Percentiles rank a stretch among this genome's conserved stretches.
Evolutionary conservation across 2,888 invertebrate genomes (phyloP).

Genomic region (Tholera decimalis): DNA sequence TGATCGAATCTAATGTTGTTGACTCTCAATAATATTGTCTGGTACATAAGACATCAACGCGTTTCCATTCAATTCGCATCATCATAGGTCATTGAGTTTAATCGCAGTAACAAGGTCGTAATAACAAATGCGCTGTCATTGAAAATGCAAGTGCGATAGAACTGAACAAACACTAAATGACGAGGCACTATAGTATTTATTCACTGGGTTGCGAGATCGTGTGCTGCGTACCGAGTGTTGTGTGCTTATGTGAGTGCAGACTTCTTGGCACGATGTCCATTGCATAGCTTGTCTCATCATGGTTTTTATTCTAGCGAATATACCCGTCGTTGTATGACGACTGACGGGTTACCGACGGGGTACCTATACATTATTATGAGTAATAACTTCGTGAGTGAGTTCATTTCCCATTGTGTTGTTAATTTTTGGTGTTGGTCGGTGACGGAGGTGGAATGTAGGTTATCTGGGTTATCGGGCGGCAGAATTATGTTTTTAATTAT

Average conservation of each 20-base stretch:
- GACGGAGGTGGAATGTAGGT: constrained; percentile 70
- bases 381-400: constrained; percentile 86
- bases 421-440: constrained; percentile 85
- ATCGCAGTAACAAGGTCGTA: constrained; percentile 76
- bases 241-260: constrained; percentile 74
- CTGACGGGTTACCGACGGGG: constrained; percentile 71
- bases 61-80: constrained; percentile 75
- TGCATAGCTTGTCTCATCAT: constrained; percentile 78
- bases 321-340: constrained; percentile 78
- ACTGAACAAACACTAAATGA: constrained; percentile 58
- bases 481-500: constrained; percentile 64
- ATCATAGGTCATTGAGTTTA: constrained; percentile 73
- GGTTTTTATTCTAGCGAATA: constrained; percentile 85
- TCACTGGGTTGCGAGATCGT: constrained; percentile 74
- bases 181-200: constrained; percentile 68
- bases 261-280: constrained; percentile 73
- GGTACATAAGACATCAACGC: constrained; percentile 85
- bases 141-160: constrained; percentile 73
- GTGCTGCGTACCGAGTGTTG: constrained; percentile 67
- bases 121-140: constrained; percentile 82
- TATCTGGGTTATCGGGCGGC: constrained; percentile 60
- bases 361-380: constrained; percentile 72
- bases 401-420: constrained; percentile 87
- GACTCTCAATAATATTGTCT: constrained; percentile 57
- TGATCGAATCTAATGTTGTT: constrained; percentile 44